Percentiles rank a stretch among this genome's conserved stretches.
phyloP scores from a whole-genome alignment of 2,888 invertebrate genomes.

The Mylabris sibirica region DNA sequence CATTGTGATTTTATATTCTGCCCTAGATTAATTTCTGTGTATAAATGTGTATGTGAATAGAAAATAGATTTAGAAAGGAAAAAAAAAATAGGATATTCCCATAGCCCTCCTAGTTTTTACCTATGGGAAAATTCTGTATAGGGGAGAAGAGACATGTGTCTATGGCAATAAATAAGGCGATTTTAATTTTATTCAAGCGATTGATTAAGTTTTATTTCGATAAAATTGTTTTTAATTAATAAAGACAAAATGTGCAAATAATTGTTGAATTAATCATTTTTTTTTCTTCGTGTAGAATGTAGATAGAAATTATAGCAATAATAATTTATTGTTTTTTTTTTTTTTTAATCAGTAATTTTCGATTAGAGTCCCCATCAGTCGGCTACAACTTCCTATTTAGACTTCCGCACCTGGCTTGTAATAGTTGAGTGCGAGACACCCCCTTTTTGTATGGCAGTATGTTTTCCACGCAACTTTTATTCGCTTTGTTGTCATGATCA shows the following conservation, averaged over 20 bases:
- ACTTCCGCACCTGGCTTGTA: conserved; percentile 19
- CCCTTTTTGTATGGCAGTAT: conserved; percentile 5
- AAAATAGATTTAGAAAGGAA: conserved; percentile 12
- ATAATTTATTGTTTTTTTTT: too few species aligned
- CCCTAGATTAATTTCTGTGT: conserved; percentile 15
- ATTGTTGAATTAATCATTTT: not conserved
- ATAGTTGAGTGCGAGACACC: conserved; percentile 9
- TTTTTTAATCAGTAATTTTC: conserved; percentile 8
- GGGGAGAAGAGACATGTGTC: conserved; percentile 17
- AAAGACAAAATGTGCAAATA: not conserved
- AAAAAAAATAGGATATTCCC: conserved; percentile 45
- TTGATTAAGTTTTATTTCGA: not conserved
- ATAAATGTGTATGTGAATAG: conserved; percentile 6
- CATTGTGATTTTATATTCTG: conserved; percentile 37
- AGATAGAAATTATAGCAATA: not conserved
- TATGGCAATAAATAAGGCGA: conserved; percentile 16
- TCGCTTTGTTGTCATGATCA: conserved; percentile 16
- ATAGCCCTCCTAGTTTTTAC: conserved; percentile 25
- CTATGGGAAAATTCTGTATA: conserved; percentile 37
- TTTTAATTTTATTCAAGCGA: not conserved
- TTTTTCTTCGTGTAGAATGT: too few species aligned
- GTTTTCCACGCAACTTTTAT: conserved; percentile 17
- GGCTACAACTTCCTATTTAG: conserved; percentile 7
- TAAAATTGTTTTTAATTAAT: not conserved
- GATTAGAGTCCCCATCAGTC: conserved; percentile 4